Conservation (phyloP, 1,140 invertebrate species). For the Cheumatopsyche charites region DNA sequence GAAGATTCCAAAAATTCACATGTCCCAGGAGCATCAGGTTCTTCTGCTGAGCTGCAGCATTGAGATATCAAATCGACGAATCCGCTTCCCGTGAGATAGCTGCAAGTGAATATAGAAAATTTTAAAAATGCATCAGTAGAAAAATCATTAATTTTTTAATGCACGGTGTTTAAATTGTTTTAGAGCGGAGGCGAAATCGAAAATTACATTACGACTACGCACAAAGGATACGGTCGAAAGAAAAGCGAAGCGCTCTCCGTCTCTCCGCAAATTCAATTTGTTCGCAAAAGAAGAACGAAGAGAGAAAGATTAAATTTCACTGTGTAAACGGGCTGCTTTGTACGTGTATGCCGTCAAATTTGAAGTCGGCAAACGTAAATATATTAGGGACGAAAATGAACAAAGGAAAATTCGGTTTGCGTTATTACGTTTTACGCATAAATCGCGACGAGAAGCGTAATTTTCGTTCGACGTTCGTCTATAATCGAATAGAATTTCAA, state of each 20-base stretch:
- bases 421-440: neutral
- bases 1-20: slow-evolving; percentile 55
- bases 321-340: slow-evolving; percentile 14
- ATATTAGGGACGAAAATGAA: slow-evolving; percentile 20
- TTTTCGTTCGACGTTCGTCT: no score
- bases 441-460: no score
- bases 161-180: slow-evolving; percentile 5
- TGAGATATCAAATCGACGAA: slow-evolving; percentile 56
- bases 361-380: slow-evolving; percentile 12
- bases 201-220: slow-evolving; percentile 20
- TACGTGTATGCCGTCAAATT: slow-evolving; percentile 18
- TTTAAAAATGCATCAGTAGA: neutral
- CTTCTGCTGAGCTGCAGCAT: slow-evolving; percentile 56
- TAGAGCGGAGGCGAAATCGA: neutral
- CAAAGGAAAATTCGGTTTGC: slow-evolving; percentile 10
- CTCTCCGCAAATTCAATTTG: slow-evolving; percentile 26
- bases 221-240: neutral
- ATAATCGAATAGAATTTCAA: no score
- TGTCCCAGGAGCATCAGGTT: slow-evolving; percentile 54
- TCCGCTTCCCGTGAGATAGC: slow-evolving; percentile 58
- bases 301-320: slow-evolving; percentile 33
- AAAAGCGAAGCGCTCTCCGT: slow-evolving; percentile 15
- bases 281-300: slow-evolving; percentile 18
- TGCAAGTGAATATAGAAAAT: slow-evolving; percentile 47
- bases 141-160: slow-evolving; percentile 14